These are phyloP conservation scores for Apoda limacodes DNA, from an alignment of 2,888 invertebrate genomes.

Conservation along the genomic window DNA sequence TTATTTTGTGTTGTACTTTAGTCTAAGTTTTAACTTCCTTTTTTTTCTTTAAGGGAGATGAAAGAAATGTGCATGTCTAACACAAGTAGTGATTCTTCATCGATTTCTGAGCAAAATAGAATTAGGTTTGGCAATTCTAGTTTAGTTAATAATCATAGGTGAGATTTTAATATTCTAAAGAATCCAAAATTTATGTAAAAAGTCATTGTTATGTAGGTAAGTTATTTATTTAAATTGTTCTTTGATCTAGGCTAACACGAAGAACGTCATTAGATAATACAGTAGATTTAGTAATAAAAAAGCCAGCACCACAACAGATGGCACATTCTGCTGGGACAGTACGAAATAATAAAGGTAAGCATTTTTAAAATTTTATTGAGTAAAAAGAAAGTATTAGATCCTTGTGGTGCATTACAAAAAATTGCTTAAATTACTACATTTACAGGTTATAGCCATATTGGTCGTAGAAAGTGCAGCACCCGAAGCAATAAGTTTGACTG, in stretches of 20 bases:
- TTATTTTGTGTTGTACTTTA: too few relatives aligned
- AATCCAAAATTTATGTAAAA: slow-evolving; percentile 1
- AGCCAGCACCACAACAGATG: slow-evolving; percentile 29
- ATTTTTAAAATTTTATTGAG: not conserved
- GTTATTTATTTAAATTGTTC: slow-evolving; percentile 5
- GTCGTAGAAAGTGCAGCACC: slow-evolving; percentile 34
- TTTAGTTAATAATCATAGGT: slow-evolving; percentile 25
- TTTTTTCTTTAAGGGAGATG: slow-evolving; percentile 43
- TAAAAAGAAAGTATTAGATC: slow-evolving; percentile 8
- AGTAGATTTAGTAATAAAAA: slow-evolving; percentile 39
- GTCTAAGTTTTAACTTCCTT: slow-evolving; percentile 2
- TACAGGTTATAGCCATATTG: slow-evolving; percentile 32
- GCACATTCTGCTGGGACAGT: slow-evolving; percentile 59
- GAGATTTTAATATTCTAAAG: slow-evolving; percentile 6
- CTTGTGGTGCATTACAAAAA: not conserved
- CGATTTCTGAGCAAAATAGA: slow-evolving; percentile 27
- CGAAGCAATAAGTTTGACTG: slow-evolving; percentile 35
- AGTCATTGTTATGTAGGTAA: slow-evolving; percentile 25
- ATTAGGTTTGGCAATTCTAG: slow-evolving; percentile 27
- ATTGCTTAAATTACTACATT: slow-evolving; percentile 1
- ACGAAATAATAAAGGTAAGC: slow-evolving; percentile 37
- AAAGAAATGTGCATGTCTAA: slow-evolving; percentile 53
- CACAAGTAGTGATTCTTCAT: slow-evolving; percentile 28
- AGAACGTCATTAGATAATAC: slow-evolving; percentile 50
- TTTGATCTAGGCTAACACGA: slow-evolving; percentile 34